Conservation (phyloP, 2,888 invertebrate genomes). For the Gasteruption jaculator region DNA sequence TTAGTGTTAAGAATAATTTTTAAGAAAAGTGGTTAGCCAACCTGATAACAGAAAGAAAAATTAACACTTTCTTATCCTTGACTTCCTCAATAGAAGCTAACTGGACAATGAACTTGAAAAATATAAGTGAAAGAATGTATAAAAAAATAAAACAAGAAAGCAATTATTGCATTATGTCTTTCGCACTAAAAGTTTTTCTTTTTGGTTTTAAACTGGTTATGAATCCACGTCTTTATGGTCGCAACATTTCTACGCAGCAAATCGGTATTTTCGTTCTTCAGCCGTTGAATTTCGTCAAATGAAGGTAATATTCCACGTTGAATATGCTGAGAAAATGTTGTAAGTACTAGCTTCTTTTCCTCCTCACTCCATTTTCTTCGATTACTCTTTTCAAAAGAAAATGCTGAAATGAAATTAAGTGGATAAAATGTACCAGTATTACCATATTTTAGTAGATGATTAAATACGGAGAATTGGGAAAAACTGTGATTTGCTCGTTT, state of each 20-base stretch:
- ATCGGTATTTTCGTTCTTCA: slow-evolving; percentile 4
- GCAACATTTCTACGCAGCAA: slow-evolving; percentile 9
- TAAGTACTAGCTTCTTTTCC: slow-evolving; percentile 1
- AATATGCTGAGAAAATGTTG: neutral
- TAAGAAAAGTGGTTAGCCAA: too few relatives aligned
- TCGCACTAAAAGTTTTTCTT: too few relatives aligned
- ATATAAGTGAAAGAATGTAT: too few relatives aligned
- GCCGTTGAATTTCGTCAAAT: slow-evolving; percentile 5
- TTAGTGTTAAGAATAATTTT: too few relatives aligned
- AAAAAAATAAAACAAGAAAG: too few relatives aligned
- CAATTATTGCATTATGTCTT: too few relatives aligned
- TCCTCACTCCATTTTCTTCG: slow-evolving; percentile 6
- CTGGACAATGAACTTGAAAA: too few relatives aligned
- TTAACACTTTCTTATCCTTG: too few relatives aligned
- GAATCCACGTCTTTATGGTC: slow-evolving; percentile 15
- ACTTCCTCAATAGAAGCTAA: too few relatives aligned
- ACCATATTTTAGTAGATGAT: too few relatives aligned
- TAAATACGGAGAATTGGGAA: neutral
- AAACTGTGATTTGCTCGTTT: neutral
- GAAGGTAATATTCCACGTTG: slow-evolving; percentile 5
- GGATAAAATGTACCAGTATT: neutral
- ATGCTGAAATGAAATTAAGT: slow-evolving; percentile 12
- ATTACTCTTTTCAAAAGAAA: slow-evolving; percentile 10
- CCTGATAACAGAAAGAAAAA: too few relatives aligned
- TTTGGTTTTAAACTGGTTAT: slow-evolving; percentile 13